Evolutionary conservation across 2,797 vertebrate genomes (phyloP), one percentile per base, ranked within the genome.

Genomic region (Hippocampus kuda): DNA sequence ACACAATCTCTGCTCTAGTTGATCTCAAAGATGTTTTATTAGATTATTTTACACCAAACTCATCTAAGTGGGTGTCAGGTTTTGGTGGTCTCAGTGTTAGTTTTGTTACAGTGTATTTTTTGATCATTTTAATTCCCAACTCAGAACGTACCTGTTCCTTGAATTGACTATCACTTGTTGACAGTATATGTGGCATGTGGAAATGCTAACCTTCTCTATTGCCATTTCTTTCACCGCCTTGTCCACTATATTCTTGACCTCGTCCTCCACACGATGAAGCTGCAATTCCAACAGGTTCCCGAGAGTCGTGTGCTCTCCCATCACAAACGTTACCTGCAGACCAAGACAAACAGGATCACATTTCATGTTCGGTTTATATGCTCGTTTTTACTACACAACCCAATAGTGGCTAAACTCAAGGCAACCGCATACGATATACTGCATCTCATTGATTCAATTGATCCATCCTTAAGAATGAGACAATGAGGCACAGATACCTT

Each of bases 161-260:
- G 18, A 20, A 51, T 22, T 26, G 54, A 60, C 57, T 34, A 16
- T 60, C 30, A 60, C 30, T 7, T 60, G 16, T 22, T n/a, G n/a
- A 10, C n/a, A 11, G 60, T n/a, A 42, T 9, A 10, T n/a, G 60
- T 41, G 9, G 11, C 26, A n/a, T 15, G 41, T 11, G 16, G n/a
- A 8, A 64, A 24, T 24, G 22, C 62, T 49, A 22, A 87, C 88
- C 83, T 88, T 90, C 73, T 90, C 87, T 63, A 88, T 88, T n/a
- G 81, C 84, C 88, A 87, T 91, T 87, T 94, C 88, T 84, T 92
- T 92, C 68, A 90, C 88, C 59, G 90, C 87, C 84, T 94, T 92
- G 81, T 92, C 90, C 72, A 92, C 86, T 42, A 91, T 93, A 78
- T 86, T 88, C 81, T 92, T 91, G 59, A 92, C 88, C 83, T 94